phyloP scores from a whole-genome alignment of 2,797 vertebrate species.

The Syngnathus acus region DNA sequence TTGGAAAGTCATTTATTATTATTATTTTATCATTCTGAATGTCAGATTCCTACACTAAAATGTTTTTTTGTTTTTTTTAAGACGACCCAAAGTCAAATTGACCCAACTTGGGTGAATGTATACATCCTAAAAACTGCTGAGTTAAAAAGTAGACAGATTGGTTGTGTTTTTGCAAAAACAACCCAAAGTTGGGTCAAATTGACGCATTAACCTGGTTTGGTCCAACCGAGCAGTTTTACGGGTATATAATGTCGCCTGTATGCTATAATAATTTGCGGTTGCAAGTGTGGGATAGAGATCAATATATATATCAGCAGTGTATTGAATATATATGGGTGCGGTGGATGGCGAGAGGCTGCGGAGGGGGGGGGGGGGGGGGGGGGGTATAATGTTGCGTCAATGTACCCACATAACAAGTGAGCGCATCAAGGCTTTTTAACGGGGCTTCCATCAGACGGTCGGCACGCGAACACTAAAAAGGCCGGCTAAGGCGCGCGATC shows the following conservation, averaged over 20 bases:
- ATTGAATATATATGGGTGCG: not conserved
- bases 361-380: not conserved
- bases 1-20: no score
- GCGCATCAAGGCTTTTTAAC: conserved; percentile 51
- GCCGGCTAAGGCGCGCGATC: conserved; percentile 53
- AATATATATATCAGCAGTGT: conserved; percentile 42
- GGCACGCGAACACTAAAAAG: conserved; percentile 52
- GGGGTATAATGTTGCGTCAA: conserved; percentile 29
- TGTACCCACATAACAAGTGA: conserved; percentile 54
- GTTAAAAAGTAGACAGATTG: no score
- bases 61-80: no score
- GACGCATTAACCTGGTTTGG: no score
- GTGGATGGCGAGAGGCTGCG: not conserved
- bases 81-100: no score
- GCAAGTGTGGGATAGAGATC: conserved; percentile 43
- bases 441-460: conserved; percentile 39
- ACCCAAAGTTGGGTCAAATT: no score
- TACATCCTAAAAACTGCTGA: no score
- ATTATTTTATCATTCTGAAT: no score
- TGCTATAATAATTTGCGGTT: conserved; percentile 14
- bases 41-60: no score
- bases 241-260: not conserved
- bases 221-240: no score
- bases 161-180: no score
- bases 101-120: no score